A percentile compares a stretch with the other conserved stretches of the same genome.
phyloP scores from a whole-genome alignment of 2,797 vertebrate genomes.

The Hephaestus fuliginosus region DNA sequence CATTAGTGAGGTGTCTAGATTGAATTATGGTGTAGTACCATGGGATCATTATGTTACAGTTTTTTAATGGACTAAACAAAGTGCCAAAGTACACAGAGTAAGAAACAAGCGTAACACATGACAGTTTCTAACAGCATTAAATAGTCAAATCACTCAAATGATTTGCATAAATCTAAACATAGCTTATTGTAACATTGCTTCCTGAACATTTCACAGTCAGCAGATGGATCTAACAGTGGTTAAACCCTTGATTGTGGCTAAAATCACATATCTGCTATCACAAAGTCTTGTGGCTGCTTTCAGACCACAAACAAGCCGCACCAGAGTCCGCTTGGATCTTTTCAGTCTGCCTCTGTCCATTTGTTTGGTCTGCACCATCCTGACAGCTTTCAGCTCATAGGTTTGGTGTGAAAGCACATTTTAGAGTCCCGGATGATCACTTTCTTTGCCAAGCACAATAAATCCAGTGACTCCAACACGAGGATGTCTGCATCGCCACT shows the following conservation, averaged over 20 bases:
- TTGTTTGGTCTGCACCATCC: neutral
- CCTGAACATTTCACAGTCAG: neutral
- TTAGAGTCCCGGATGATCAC: neutral
- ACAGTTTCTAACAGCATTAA: neutral
- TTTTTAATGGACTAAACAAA: neutral
- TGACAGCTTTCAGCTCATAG: constrained; percentile 16
- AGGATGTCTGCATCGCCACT: neutral
- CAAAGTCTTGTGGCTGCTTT: neutral
- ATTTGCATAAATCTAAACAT: neutral
- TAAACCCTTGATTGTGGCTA: neutral
- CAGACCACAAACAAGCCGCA: neutral
- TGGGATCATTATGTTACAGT: neutral
- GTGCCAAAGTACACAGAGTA: neutral
- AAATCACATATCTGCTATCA: neutral
- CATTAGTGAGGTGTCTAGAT: neutral
- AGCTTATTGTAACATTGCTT: too few relatives aligned
- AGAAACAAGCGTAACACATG: neutral
- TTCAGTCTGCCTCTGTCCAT: neutral
- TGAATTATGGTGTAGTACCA: neutral
- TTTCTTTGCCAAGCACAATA: neutral
- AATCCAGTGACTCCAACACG: neutral
- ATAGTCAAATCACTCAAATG: neutral
- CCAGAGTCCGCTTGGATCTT: neutral
- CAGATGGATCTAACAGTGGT: neutral
- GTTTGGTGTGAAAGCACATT: neutral